A percentile compares a stretch with the other conserved stretches of the same genome.
Conservation (phyloP, 2,113 vertebrate genomes). For the Bubo bubo region DNA sequence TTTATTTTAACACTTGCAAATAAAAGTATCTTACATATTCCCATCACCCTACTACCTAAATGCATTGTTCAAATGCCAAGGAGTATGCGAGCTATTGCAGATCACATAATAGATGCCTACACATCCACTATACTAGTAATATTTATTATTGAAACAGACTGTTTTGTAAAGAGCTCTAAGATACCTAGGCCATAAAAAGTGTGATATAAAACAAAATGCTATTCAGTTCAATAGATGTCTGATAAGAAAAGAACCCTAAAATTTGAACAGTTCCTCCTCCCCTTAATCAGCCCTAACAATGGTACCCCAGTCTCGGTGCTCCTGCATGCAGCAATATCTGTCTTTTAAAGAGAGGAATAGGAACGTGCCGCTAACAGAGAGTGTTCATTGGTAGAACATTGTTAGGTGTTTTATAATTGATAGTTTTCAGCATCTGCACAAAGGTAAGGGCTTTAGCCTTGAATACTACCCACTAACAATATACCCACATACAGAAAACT, state of each 20-base stretch:
- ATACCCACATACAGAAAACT: slow-evolving; percentile 61
- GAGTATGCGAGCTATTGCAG: slow-evolving; percentile 19
- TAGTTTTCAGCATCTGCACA: slow-evolving; percentile 67
- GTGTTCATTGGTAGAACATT: slow-evolving; percentile 59
- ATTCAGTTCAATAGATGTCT: slow-evolving; percentile 62
- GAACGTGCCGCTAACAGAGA: slow-evolving; percentile 47
- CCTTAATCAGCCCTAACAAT: slow-evolving; percentile 63
- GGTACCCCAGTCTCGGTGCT: slow-evolving; percentile 48
- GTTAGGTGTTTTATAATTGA: slow-evolving; percentile 67
- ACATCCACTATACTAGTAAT: slow-evolving; percentile 9
- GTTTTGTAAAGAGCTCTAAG: slow-evolving; percentile 57
- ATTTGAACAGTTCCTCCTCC: slow-evolving; percentile 63
- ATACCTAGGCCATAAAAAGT: slow-evolving; percentile 50
- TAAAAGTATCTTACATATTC: slow-evolving; percentile 10
- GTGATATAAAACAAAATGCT: slow-evolving; percentile 59
- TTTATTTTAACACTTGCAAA: slow-evolving; percentile 7
- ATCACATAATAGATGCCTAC: slow-evolving; percentile 58
- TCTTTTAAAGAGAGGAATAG: slow-evolving; percentile 53
- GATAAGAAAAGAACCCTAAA: slow-evolving; percentile 67
- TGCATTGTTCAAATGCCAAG: slow-evolving; percentile 30
- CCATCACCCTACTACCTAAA: slow-evolving; percentile 13
- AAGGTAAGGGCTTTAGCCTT: slow-evolving; percentile 69
- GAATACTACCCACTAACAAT: slow-evolving; percentile 69
- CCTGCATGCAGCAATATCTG: slow-evolving; percentile 24
- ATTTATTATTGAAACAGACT: slow-evolving; percentile 46